Evolutionary conservation across 1,140 invertebrate genomes (phyloP).

Genomic region (Caenorhabditis brenneri): DNA sequence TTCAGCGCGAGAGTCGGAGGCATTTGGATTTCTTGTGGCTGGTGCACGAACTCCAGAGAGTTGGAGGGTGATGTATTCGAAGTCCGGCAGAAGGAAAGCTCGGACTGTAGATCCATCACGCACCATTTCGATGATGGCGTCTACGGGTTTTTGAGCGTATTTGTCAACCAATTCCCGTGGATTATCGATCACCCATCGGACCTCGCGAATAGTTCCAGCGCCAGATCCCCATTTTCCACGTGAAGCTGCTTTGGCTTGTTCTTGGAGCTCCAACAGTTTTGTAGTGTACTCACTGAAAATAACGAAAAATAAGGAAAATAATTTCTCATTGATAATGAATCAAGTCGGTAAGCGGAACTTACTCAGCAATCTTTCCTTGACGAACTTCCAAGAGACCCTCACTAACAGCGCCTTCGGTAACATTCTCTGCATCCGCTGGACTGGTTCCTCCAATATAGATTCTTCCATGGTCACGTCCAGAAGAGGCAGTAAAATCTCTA

Average conservation of each 20-base stretch:
- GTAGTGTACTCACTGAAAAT: slow-evolving; percentile 70
- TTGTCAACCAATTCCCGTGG: slow-evolving; percentile 83
- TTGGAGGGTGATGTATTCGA: slow-evolving; percentile 87
- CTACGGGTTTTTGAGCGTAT: slow-evolving; percentile 80
- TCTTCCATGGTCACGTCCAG: slow-evolving; percentile 84
- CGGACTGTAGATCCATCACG: slow-evolving; percentile 92
- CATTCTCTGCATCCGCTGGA: slow-evolving; percentile 78
- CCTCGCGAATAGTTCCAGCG: slow-evolving; percentile 76
- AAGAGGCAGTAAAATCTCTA: slow-evolving; percentile 74
- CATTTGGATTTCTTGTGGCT: slow-evolving; percentile 39
- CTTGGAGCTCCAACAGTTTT: slow-evolving; percentile 83
- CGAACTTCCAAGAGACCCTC: slow-evolving; percentile 87
- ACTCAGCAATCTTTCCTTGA: slow-evolving; percentile 79
- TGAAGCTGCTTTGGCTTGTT: slow-evolving; percentile 82
- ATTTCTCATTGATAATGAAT: not conserved
- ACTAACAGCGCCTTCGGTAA: slow-evolving; percentile 83
- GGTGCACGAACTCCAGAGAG: slow-evolving; percentile 86
- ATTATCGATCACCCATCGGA: slow-evolving; percentile 86
- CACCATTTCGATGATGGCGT: slow-evolving; percentile 75
- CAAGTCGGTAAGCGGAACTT: slow-evolving; percentile 68
- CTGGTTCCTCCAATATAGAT: slow-evolving; percentile 77
- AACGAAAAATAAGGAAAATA: not conserved
- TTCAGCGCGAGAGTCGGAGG: slow-evolving; percentile 73
- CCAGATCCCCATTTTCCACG: slow-evolving; percentile 82
- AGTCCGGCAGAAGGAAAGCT: slow-evolving; percentile 84